Conservation (phyloP, 2,888 invertebrate genomes). For the Heliconius aoede region DNA sequence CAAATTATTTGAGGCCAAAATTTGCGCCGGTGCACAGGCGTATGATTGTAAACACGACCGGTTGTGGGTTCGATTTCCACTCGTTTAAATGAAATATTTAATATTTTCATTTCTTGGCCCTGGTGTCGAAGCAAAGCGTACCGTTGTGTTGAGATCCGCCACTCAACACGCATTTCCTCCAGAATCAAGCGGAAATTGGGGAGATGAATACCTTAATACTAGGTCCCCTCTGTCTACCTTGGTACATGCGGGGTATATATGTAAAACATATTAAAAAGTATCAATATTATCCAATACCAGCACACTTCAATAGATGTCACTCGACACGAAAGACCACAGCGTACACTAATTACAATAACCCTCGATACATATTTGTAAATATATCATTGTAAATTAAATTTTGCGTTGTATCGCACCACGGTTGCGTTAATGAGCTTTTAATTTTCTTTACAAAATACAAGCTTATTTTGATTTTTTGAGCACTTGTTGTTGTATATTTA, state of each 20-base stretch:
- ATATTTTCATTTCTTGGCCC: too few species aligned
- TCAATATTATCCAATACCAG: not conserved
- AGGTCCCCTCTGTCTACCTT: not conserved
- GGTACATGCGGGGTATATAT: not conserved
- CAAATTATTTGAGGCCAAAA: too few species aligned
- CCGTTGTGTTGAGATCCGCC: too few species aligned
- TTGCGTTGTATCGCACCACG: not conserved
- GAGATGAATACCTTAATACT: not conserved
- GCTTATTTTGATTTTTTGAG: not conserved
- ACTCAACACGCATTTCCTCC: not conserved
- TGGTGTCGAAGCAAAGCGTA: too few species aligned
- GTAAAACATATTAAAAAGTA: not conserved
- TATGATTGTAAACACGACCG: too few species aligned
- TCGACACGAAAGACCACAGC: slow-evolving; percentile 4
- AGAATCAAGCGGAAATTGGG: not conserved
- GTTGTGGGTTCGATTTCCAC: too few species aligned
- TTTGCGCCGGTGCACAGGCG: too few species aligned
- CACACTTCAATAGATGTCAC: slow-evolving; percentile 9
- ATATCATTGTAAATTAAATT: slow-evolving; percentile 20
- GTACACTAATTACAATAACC: slow-evolving; percentile 24
- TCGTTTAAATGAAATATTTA: too few species aligned
- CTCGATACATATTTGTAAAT: slow-evolving; percentile 14
- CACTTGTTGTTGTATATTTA: not conserved
- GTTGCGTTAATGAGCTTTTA: slow-evolving; percentile 11
- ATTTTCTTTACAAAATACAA: slow-evolving; percentile 1